These are phyloP conservation scores for Musca vetustissima DNA, from an alignment of 1,140 invertebrate species.

Conservation along the genomic window DNA sequence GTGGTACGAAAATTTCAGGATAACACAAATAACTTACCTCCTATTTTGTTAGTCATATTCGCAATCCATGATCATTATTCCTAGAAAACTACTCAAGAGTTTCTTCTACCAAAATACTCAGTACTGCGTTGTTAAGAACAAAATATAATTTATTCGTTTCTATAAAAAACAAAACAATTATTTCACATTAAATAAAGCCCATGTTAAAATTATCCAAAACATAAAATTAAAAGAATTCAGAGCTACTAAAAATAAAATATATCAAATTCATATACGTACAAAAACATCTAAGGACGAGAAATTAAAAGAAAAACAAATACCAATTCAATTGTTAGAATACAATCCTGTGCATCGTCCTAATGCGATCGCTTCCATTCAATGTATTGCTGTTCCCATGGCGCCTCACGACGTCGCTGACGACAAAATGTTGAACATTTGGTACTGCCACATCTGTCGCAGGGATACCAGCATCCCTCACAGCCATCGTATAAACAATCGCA, in stretches of 20 bases:
- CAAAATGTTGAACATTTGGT: constrained; percentile 7
- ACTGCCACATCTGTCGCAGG: background rate
- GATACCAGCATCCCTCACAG: constrained; percentile 20
- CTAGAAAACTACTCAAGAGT: no score
- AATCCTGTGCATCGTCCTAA: background rate
- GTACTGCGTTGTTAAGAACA: no score
- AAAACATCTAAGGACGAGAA: no score
- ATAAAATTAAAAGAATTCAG: no score
- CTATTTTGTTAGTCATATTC: no score
- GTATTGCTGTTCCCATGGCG: background rate
- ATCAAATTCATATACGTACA: no score
- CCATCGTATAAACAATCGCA: constrained; percentile 5
- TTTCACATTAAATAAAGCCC: background rate
- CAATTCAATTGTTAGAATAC: background rate
- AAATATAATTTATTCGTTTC: background rate
- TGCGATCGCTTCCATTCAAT: constrained; percentile 4
- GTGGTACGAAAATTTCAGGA: no score
- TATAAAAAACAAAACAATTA: background rate
- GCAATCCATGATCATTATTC: no score
- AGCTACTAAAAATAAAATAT: no score
- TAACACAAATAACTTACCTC: no score
- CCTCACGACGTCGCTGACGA: background rate
- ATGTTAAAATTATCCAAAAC: background rate
- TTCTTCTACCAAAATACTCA: no score
- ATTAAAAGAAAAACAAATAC: no score